Conservation (phyloP, 2,113 vertebrate species). For the Setophaga petechia region DNA sequence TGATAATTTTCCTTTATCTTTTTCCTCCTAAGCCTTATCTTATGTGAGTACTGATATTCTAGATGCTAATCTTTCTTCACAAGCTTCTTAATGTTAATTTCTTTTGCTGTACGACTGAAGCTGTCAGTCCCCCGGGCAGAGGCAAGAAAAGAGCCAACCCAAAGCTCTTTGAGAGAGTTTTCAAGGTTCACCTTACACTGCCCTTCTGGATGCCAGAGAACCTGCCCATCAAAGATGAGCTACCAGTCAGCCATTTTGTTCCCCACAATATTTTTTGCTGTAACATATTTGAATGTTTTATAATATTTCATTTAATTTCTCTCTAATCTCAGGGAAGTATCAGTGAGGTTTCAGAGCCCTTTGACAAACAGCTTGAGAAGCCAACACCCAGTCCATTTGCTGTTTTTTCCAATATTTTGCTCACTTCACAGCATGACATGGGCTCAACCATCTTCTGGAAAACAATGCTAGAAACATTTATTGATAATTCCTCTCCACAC, state of each 20-base stretch:
- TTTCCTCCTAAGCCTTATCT: not conserved
- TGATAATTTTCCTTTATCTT: not conserved
- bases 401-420: not conserved
- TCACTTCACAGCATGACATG: not conserved
- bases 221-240: not conserved
- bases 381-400: not conserved
- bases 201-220: not conserved
- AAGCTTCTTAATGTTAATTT: not conserved
- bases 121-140: not conserved
- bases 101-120: not conserved
- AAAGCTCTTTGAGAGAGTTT: not conserved
- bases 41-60: not conserved
- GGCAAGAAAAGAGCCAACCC: not conserved
- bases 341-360: not conserved
- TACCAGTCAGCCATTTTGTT: not conserved
- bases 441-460: not conserved
- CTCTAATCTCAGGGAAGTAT: not conserved
- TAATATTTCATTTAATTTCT: not conserved
- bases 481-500: not conserved
- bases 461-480: not conserved
- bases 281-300: not conserved
- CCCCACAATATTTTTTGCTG: not conserved
- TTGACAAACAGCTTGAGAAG: not conserved
- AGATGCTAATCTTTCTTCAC: not conserved
- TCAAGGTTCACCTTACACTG: not conserved